Percentiles rank a stretch among this genome's conserved stretches.
These are phyloP conservation scores for Orientallactaga sibirica DNA, from an alignment of 2,797 vertebrate species.

Conservation along the genomic window DNA sequence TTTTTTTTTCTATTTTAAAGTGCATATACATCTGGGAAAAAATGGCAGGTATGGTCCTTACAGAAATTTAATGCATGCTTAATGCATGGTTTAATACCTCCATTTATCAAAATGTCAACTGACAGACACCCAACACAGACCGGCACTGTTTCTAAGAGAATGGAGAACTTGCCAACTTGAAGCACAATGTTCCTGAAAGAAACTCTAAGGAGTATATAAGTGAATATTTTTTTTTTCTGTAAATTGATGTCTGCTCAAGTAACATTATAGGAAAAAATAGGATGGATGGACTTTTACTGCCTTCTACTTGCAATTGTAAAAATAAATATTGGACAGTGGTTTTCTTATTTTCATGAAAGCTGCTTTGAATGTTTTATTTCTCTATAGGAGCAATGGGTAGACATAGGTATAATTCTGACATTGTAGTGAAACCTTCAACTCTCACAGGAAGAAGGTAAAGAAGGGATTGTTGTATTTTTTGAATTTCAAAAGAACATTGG, in stretches of 20 bases:
- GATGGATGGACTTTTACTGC: neutral
- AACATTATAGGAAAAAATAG: neutral
- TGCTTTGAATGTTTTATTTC: neutral
- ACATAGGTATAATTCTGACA: neutral
- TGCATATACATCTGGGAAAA: conserved; percentile 4
- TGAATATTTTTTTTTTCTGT: neutral
- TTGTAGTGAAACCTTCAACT: neutral
- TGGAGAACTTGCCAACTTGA: neutral
- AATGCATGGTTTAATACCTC: conserved; percentile 60
- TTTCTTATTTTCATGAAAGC: conserved; percentile 13
- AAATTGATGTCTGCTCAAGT: neutral
- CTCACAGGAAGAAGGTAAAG: neutral
- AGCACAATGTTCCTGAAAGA: conserved; percentile 42
- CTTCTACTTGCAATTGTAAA: neutral
- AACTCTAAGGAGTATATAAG: neutral
- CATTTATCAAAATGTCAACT: conserved; percentile 76
- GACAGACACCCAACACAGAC: conserved; percentile 36
- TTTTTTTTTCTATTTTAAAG: conserved; percentile 62
- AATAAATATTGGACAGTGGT: neutral
- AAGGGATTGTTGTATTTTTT: neutral
- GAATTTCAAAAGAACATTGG: neutral
- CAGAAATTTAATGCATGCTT: conserved; percentile 64
- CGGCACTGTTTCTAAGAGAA: conserved; percentile 22
- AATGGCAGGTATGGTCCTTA: conserved; percentile 52
- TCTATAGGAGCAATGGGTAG: neutral